These are phyloP conservation scores for Sorex maritimensis DNA, from an alignment of 2,797 vertebrate species.

Conservation along the genomic window DNA sequence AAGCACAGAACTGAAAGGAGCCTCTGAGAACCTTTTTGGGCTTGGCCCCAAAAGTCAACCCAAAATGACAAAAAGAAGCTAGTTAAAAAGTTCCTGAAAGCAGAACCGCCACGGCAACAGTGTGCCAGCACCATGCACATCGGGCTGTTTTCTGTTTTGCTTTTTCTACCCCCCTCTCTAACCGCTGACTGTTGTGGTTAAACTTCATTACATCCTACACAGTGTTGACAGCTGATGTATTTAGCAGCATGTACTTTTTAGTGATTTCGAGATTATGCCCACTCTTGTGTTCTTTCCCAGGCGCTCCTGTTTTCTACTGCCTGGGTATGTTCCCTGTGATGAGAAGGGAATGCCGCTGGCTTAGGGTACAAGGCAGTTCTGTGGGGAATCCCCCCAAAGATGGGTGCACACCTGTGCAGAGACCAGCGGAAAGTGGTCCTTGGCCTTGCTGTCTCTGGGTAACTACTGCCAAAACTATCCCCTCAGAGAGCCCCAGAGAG, in stretches of 20 bases:
- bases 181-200: conserved; percentile 85
- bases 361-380: conserved; percentile 33
- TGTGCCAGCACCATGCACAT: conserved; percentile 70
- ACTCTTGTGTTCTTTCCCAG: conserved; percentile 71
- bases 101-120: not conserved
- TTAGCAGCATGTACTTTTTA: conserved; percentile 80
- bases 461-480: not conserved
- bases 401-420: not conserved
- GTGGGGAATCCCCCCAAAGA: not conserved
- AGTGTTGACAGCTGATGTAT: conserved; percentile 82
- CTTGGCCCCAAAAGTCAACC: too few relatives aligned
- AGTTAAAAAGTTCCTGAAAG: conserved; percentile 71
- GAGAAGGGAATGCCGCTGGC: not conserved
- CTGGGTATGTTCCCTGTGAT: conserved; percentile 33
- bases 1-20: too few relatives aligned
- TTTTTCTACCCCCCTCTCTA: conserved; percentile 71
- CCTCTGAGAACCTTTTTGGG: too few relatives aligned
- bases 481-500: not conserved
- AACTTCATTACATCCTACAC: conserved; percentile 79
- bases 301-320: conserved; percentile 52
- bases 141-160: conserved; percentile 79
- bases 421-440: conserved; percentile 48
- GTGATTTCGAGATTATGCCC: conserved; percentile 75
- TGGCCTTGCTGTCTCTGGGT: not conserved
- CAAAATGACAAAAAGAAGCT: too few relatives aligned